phyloP scores from a whole-genome alignment of 2,888 invertebrate species.

The Torymus aiolomorphi region DNA sequence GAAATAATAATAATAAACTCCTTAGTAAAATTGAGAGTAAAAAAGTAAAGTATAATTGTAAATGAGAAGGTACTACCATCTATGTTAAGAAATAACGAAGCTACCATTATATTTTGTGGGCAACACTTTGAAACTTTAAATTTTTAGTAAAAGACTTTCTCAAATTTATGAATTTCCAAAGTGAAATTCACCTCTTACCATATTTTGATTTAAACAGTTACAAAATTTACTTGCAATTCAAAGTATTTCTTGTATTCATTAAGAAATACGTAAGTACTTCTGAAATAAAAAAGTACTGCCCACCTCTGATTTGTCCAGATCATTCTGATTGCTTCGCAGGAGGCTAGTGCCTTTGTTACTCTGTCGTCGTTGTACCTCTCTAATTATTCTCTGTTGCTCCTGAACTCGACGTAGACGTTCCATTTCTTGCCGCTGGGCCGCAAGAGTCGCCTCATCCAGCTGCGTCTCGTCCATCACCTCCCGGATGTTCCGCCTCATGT shows the following conservation, averaged over 20 bases:
- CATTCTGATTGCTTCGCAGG: conserved; percentile 81
- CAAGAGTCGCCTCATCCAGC: conserved; percentile 92
- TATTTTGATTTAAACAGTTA: neutral
- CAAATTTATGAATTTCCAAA: no score
- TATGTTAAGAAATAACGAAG: no score
- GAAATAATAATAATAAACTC: no score
- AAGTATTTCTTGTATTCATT: neutral
- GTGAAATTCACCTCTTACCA: neutral
- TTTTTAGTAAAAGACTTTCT: no score
- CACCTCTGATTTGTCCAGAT: conserved; percentile 55
- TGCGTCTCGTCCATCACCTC: conserved; percentile 96
- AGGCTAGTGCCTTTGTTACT: conserved; percentile 83
- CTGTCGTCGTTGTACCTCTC: conserved; percentile 87
- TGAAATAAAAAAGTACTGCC: conserved; percentile 35
- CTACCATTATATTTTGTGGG: no score
- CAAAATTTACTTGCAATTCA: neutral
- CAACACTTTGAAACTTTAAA: no score
- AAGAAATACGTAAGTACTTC: conserved; percentile 12
- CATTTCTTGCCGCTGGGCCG: conserved; percentile 94
- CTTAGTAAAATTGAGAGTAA: no score
- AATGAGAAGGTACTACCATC: no score
- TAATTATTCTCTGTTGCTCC: conserved; percentile 88
- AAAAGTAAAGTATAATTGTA: no score
- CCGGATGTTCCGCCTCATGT: conserved; percentile 90
- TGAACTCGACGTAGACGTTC: conserved; percentile 90